A percentile compares a stretch with the other conserved stretches of the same genome.
These are phyloP conservation scores for Zaprionus taronus DNA, from an alignment of 1,140 invertebrate species.

Conservation along the genomic window DNA sequence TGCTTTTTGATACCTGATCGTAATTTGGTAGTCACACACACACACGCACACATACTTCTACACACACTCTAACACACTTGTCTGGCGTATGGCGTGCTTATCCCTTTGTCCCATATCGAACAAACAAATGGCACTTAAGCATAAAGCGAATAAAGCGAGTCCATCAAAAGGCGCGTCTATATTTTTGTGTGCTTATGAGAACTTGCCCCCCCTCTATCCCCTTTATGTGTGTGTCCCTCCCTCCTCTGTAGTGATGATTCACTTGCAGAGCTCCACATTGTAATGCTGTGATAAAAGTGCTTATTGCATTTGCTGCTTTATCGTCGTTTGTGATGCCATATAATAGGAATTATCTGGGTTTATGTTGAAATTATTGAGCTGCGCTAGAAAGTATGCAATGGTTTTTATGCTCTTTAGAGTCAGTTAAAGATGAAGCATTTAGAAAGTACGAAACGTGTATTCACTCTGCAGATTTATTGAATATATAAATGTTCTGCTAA, in stretches of 20 bases:
- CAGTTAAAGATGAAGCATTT: background rate
- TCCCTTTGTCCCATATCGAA: slow-evolving; percentile 62
- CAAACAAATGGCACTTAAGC: slow-evolving; percentile 75
- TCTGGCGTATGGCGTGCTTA: slow-evolving; percentile 3
- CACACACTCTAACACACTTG: slow-evolving; percentile 4
- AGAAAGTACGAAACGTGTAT: too few relatives aligned
- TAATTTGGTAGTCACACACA: slow-evolving; percentile 54
- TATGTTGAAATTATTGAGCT: background rate
- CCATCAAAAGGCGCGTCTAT: slow-evolving; percentile 52
- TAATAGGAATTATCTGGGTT: background rate
- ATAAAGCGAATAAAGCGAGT: slow-evolving; percentile 61
- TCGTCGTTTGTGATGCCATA: background rate
- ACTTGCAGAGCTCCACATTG: slow-evolving; percentile 5
- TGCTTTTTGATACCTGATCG: slow-evolving; percentile 38
- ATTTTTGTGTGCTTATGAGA: slow-evolving; percentile 35
- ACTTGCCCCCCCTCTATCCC: too few relatives aligned
- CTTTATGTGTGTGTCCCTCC: background rate
- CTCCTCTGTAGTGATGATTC: slow-evolving; percentile 39
- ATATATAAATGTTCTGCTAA: too few relatives aligned
- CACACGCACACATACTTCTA: background rate
- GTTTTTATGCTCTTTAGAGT: background rate
- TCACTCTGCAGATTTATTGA: too few relatives aligned
- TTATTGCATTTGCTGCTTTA: slow-evolving; percentile 4
- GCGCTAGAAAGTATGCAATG: slow-evolving; percentile 13
- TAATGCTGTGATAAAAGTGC: slow-evolving; percentile 15